Base-by-base conservation (phyloP, 2,888 invertebrate species). In the Aphodius granarius region DNA sequence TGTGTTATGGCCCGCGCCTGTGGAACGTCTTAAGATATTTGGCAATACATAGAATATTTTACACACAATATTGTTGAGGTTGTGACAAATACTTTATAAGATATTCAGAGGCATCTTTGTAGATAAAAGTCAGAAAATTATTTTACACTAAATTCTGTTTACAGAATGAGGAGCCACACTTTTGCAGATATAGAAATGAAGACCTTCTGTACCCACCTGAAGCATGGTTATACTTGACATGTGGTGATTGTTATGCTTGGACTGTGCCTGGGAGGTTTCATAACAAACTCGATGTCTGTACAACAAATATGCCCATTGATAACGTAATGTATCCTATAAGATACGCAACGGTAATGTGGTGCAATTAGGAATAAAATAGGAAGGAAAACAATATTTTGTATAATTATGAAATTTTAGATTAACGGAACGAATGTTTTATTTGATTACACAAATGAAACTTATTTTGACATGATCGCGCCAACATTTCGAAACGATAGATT, bases 401-500 rank as follows among this genome's bases (percentile, higher is more conserved):
- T 13, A 43, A 9, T 43, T 43, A 43, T 43, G 13, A 43, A 43
- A 43, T 43, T 43, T 43, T 3, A 43, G 43, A 43, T 43, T 43
- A 65, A 76, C 72, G 65, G 18, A 5, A 20, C 16, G 3, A 13
- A 43, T 43, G 65, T 77, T 20, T 77, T 71, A 73, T 78, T 74
- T n/a, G 77, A 80, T 73, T 77, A 79, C 23, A 74, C 75, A 2
- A 63, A 76, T 63, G 71, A 71, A 19, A 78, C 75, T 6, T 75
- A 80, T 17, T 71, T 81, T 21, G 17, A 75, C 15, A 73, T 81
- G n/a, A 80, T 86, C n/a, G 78, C 73, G 66, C 65, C 76, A 17
- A 82, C 83, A 3, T 86, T 86, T 77, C 82, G 77, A 77, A 80
- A 79, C 0, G 77, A 81, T 3, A 76, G 76, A 3, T 80, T 82